Conservation (phyloP, 2,888 invertebrate species). For the Pyrocoelia pectoralis region DNA sequence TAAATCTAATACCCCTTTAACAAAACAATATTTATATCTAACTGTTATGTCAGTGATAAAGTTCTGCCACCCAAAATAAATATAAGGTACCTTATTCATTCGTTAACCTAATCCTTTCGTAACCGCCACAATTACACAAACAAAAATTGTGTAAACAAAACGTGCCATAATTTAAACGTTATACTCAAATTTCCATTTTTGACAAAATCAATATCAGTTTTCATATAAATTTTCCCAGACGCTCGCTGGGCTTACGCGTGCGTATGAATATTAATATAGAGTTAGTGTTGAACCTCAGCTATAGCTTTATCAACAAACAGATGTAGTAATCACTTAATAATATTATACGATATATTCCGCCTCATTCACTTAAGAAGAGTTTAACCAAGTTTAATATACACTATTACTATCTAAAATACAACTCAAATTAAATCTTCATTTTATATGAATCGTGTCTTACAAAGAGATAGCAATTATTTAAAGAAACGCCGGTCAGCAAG, state of each 20-base stretch:
- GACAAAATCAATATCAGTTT: constrained; percentile 24
- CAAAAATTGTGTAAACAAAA: constrained; percentile 12
- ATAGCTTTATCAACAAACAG: constrained; percentile 37
- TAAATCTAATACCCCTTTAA: no score
- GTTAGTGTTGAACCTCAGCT: constrained; percentile 36
- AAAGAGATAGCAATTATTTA: constrained; percentile 9
- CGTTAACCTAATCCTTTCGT: no score
- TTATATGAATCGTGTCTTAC: no score
- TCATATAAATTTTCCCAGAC: constrained; percentile 33
- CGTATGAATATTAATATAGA: constrained; percentile 40
- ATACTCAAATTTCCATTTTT: constrained; percentile 20
- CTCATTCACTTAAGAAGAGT: no score
- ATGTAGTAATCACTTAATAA: constrained; percentile 35
- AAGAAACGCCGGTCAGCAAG: constrained; percentile 21
- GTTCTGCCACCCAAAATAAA: no score
- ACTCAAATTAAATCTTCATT: no score
- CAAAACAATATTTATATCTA: no score
- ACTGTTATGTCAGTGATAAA: no score
- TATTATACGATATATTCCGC: constrained; percentile 14
- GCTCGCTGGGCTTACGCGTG: constrained; percentile 30
- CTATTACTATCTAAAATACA: no score
- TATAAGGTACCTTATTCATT: no score
- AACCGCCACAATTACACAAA: no score
- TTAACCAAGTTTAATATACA: no score
- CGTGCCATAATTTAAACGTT: constrained; percentile 21